Evolutionary conservation across 1,140 invertebrate genomes (phyloP).

Genomic region (Drosophila bocki): DNA sequence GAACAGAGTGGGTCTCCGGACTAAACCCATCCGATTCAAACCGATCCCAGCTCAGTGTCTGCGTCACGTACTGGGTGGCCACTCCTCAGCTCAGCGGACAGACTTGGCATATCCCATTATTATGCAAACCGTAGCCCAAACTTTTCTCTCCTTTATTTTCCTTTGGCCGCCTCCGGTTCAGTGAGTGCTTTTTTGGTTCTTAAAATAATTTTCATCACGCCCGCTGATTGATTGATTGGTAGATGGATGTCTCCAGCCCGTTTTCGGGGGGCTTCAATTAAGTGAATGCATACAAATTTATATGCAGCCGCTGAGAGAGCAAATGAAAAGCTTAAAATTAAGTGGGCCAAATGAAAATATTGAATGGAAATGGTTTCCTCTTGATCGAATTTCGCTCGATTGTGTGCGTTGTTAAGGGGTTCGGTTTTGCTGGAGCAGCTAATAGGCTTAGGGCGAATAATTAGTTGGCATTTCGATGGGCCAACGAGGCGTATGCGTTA

Average conservation of each 20-base stretch:
- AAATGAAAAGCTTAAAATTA: constrained; percentile 16
- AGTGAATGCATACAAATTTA: constrained; percentile 54
- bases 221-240: constrained; percentile 66
- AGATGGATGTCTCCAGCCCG: constrained; percentile 45
- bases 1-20: constrained; percentile 16
- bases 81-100: constrained; percentile 6
- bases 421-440: constrained; percentile 3
- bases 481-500: constrained; percentile 31
- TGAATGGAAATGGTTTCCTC: constrained; percentile 18
- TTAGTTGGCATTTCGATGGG: constrained; percentile 24
- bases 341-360: constrained; percentile 9
- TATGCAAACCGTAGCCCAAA: constrained; percentile 57
- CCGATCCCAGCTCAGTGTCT: constrained; percentile 43
- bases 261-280: constrained; percentile 43
- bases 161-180: constrained; percentile 15
- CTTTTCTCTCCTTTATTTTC: constrained; percentile 20
- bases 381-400: constrained; percentile 29
- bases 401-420: constrained; percentile 9
- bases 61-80: constrained; percentile 52
- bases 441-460: constrained; percentile 24
- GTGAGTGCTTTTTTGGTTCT: constrained; percentile 31
- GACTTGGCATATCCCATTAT: constrained; percentile 49
- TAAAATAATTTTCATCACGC: constrained; percentile 68
- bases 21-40: constrained; percentile 9
- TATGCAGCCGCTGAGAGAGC: not conserved